Evolutionary conservation across 2,797 vertebrate species (phyloP).

Genomic region (Cirrhinus molitorella): DNA sequence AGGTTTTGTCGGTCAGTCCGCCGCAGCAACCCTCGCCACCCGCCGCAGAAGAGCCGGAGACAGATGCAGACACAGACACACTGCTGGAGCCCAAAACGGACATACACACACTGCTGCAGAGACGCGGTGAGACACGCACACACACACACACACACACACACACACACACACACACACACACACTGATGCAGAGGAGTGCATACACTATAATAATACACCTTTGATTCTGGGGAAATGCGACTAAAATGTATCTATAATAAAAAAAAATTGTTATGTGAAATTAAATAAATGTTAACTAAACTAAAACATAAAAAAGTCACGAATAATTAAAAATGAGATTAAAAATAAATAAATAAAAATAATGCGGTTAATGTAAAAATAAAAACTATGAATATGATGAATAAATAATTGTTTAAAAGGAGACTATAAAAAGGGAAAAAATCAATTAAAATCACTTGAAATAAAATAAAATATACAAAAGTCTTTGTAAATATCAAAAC

Average conservation of each 20-base stretch:
- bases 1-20: slow-evolving; percentile 80
- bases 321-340: background rate
- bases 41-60: slow-evolving; percentile 74
- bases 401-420: no score
- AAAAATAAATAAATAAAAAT: background rate
- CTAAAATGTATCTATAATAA: no score
- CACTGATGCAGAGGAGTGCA: background rate
- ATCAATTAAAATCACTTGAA: no score
- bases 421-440: no score
- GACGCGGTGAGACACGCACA: slow-evolving; percentile 89
- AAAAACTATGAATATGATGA: no score
- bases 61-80: slow-evolving; percentile 77
- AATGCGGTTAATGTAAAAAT: no score
- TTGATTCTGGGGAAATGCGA: no score
- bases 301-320: background rate
- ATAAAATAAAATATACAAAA: no score
- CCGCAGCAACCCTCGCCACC: slow-evolving; percentile 70
- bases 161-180: slow-evolving; percentile 1
- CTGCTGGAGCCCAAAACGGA: slow-evolving; percentile 82
- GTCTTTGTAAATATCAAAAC: no score
- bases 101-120: slow-evolving; percentile 90
- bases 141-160: no score
- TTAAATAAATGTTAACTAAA: no score
- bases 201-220: background rate
- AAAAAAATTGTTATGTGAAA: no score